These are phyloP conservation scores for Bellardia bayeri DNA, from an alignment of 2,888 invertebrate species.

Conservation along the genomic window DNA sequence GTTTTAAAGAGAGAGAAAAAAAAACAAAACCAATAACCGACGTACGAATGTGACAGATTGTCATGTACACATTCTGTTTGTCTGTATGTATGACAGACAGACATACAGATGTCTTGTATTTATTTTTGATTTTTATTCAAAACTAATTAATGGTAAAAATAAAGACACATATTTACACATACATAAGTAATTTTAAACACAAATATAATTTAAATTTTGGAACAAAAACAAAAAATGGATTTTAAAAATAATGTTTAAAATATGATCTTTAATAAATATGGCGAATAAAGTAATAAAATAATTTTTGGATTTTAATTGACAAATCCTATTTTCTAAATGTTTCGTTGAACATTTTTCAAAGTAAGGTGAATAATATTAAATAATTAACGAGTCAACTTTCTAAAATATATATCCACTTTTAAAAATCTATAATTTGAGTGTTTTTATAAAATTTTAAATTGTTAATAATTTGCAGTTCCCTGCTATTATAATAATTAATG, in stretches of 20 bases:
- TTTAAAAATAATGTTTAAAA: background rate
- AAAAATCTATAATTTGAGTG: constrained; percentile 23
- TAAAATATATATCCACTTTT: background rate
- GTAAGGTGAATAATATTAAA: too few species aligned
- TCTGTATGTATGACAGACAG: constrained; percentile 15
- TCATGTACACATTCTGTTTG: constrained; percentile 37
- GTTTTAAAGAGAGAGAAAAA: constrained; percentile 8
- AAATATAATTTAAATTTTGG: constrained; percentile 9
- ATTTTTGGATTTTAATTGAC: too few species aligned
- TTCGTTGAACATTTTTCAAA: too few species aligned
- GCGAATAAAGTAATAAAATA: too few species aligned
- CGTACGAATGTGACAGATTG: constrained; percentile 55
- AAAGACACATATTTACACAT: background rate
- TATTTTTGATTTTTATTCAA: constrained; percentile 26
- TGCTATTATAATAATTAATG: constrained; percentile 38
- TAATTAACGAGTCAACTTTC: too few species aligned
- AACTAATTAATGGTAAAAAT: constrained; percentile 45
- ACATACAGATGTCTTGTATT: constrained; percentile 34
- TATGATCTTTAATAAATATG: too few species aligned
- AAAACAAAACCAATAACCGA: background rate
- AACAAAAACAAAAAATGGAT: background rate
- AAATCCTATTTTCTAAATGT: too few species aligned
- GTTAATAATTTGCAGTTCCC: constrained; percentile 34
- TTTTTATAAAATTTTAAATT: constrained; percentile 29
- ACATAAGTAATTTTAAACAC: constrained; percentile 1